These are phyloP conservation scores for Tricholauxania praeusta DNA, from an alignment of 2,888 invertebrate genomes.

Conservation along the genomic window DNA sequence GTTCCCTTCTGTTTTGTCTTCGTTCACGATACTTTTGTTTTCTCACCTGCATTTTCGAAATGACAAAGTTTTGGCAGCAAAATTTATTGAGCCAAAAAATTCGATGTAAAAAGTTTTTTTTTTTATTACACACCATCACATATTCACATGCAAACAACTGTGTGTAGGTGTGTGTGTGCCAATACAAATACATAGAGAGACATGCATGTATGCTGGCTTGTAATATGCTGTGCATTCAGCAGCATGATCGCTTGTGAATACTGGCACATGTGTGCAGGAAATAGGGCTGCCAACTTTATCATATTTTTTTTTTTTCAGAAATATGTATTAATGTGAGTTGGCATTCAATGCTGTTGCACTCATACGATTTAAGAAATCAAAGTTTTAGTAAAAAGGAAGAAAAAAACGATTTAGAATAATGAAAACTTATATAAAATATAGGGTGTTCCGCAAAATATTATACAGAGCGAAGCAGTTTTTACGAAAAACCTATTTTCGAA, in stretches of 20 bases:
- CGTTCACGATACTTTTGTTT: conserved; percentile 35
- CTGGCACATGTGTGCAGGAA: conserved; percentile 19
- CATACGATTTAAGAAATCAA: too few species aligned
- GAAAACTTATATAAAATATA: too few species aligned
- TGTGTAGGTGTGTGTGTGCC: too few species aligned
- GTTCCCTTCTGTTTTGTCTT: conserved; percentile 23
- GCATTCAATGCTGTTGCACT: too few species aligned
- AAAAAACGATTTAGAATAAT: too few species aligned
- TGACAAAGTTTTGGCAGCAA: conserved; percentile 47
- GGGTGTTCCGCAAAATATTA: too few species aligned
- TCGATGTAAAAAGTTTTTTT: conserved; percentile 58
- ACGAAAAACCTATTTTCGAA: too few species aligned
- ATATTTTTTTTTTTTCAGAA: too few species aligned
- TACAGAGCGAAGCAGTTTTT: too few species aligned
- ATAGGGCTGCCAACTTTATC: neutral
- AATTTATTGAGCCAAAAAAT: conserved; percentile 54
- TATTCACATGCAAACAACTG: conserved; percentile 28
- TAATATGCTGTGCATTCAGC: conserved; percentile 21
- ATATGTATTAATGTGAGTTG: too few species aligned
- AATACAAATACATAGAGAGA: neutral
- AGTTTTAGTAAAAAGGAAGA: too few species aligned
- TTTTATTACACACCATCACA: conserved; percentile 44
- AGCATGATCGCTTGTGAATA: neutral
- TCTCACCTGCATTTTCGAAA: conserved; percentile 44
- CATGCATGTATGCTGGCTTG: conserved; percentile 13